Evolutionary conservation across 37 sponge, comb jelly and placozoan species (phyloP), one percentile per base, ranked within the genome.

Genomic region (Diacarnus erythraeanus): DNA sequence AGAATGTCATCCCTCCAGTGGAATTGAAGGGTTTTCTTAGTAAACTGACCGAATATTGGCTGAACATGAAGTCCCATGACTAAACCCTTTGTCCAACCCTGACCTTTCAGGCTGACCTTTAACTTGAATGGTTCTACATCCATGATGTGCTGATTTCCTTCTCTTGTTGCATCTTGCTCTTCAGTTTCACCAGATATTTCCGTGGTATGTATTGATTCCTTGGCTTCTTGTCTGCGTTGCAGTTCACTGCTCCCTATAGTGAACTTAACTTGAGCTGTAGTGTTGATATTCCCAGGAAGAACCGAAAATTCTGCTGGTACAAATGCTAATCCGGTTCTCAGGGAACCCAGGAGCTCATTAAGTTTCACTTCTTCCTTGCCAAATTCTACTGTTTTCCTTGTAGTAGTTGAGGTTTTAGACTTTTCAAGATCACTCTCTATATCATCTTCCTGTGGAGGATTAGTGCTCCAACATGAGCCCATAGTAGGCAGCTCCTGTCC

Each of bases 21-120:
- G 51, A 71, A 77, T 34, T 64, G 42, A 8, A 84, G 44, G 6
- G 57, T 69, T 21, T 61, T 29, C 26, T 39, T 54, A 2, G 85
- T 78, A 31, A 71, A 70, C 1, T 77, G 78, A 5, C 85, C 85
- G 2, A 84, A 43, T 29, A 71, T 37, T 5, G 85, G 85, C 33
- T 78, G 59, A 15, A 84, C 54, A 18, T 25, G 1, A 33, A 83
- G 27, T 38, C 57, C 18, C 42, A 72, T 42, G 18, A 15, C 41
- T 54, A 81, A 30, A 6, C 74, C 82, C 9, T 71, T 57, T 9
- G 64, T 44, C 72, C 73, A 72, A 2, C 58, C 51, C 3, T 31
- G 26, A 21, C 81, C 72, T 8, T 37, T 37, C 35, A 71, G 35
- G 0, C 63, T 38, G 9, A 71, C 41, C 30, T 66, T 42, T 54